Base-by-base conservation (phyloP, 2,113 vertebrate species). In the Clupea harengus region DNA sequence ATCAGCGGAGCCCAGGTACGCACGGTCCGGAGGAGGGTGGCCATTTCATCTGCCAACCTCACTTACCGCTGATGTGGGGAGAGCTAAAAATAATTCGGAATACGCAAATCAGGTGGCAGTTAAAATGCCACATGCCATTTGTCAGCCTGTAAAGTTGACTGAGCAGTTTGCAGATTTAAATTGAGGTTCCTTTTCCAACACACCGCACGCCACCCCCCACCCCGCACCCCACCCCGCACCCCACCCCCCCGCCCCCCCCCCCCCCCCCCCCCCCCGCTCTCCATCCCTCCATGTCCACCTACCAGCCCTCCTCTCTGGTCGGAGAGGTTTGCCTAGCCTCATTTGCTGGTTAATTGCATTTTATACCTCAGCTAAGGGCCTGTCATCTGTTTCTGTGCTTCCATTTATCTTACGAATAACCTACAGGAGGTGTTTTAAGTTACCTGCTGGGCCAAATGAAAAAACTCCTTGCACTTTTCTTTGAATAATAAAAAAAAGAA, bases 261-360 rank as follows among this genome's bases (percentile, higher is more conserved):
- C 92, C 91, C 87, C 86, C 64, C 88, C n/a, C 15, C 64, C n/a
- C 25, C 15, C 86, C 92, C 92, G 89, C 89, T 86, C 89, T 92
- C 91, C 87, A 86, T 92, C 90, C 89, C 64, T 87, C 25, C 28
- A 4, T 32, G 64, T 72, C 64, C 64, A 32, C 64, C 28, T 15
- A 72, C 11, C 64, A 72, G 64, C 64, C 64, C n/a, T 15, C 2
- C n/a, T 32, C 2, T 93, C 91, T 93, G 95, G 94, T 95, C 94
- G 93, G 92, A 94, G 91, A 88, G 89, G 92, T 92, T 94, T 92
- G 91, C 92, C 92, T 93, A 94, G 95, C 93, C 94, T 95, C 95
- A 95, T 95, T 95, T 95, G 93, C 95, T 94, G 93, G 93, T 95
- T 95, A 95, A 95, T 95, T 95, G 94, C 94, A 93, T 95, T 95